Percentiles rank a stretch among this genome's conserved stretches.
Conservation (phyloP, 2,888 invertebrate species). For the Sesia bembeciformis region DNA sequence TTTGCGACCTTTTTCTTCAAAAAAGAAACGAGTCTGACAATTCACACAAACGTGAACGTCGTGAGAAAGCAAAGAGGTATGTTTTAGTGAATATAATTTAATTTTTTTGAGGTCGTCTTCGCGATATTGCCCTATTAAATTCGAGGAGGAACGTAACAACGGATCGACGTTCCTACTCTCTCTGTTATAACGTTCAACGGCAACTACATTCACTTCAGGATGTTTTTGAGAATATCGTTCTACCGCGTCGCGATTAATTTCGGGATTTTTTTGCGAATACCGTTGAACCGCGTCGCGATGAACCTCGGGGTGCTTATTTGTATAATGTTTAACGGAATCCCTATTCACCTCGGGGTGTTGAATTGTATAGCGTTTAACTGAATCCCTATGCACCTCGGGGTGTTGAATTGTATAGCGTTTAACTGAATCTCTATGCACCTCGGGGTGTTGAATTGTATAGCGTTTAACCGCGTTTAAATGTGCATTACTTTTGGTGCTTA, state of each 20-base stretch:
- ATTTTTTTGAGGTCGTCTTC: background rate
- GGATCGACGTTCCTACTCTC: background rate
- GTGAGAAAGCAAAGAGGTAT: background rate
- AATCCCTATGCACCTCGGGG: too few species aligned
- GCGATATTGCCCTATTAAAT: background rate
- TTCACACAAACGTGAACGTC: background rate
- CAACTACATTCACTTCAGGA: background rate
- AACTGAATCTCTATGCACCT: too few species aligned
- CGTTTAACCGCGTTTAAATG: background rate
- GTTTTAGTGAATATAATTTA: background rate
- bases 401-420: too few species aligned
- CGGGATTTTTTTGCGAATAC: background rate
- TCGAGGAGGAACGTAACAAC: background rate
- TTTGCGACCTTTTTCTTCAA: background rate
- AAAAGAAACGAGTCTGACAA: background rate
- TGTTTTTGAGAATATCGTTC: background rate
- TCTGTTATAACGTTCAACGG: background rate
- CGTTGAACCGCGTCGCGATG: background rate
- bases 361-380: too few species aligned
- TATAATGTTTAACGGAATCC: too few species aligned
- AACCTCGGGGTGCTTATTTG: background rate
- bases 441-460: too few species aligned
- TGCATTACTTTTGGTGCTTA: too few species aligned
- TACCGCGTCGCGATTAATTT: background rate
- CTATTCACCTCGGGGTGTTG: too few species aligned